Percentiles rank a stretch among this genome's conserved stretches.
Evolutionary conservation across 1,140 invertebrate genomes (phyloP).

Genomic region (Drosophila watanabei): DNA sequence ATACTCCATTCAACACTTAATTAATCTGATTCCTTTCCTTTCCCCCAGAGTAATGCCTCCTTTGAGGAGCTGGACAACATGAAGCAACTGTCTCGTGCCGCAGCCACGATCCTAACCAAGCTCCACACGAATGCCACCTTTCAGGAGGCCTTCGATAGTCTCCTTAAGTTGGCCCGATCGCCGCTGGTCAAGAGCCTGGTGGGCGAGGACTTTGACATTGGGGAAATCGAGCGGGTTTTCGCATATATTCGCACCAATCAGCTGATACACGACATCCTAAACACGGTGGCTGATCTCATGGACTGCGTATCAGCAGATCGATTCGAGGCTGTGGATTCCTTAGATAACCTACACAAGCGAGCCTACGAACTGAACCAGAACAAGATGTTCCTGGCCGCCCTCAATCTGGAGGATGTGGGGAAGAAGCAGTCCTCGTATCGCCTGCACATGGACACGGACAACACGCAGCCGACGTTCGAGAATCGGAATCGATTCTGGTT

Average conservation of each 20-base stretch:
- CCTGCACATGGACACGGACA: conserved; percentile 90
- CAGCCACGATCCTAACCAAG: conserved; percentile 60
- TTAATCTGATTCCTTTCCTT: background rate
- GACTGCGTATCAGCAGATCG: conserved; percentile 88
- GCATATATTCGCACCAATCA: conserved; percentile 69
- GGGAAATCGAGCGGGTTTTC: conserved; percentile 63
- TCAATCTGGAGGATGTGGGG: conserved; percentile 76
- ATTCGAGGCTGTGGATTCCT: conserved; percentile 86
- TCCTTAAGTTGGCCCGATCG: conserved; percentile 77
- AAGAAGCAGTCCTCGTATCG: conserved; percentile 86
- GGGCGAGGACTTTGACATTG: conserved; percentile 74
- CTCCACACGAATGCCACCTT: conserved; percentile 69
- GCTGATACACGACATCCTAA: conserved; percentile 68
- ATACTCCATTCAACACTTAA: background rate
- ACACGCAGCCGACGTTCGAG: conserved; percentile 88
- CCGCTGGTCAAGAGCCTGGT: conserved; percentile 76
- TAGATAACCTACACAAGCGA: conserved; percentile 86
- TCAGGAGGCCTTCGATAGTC: conserved; percentile 69
- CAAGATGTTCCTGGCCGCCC: conserved; percentile 73
- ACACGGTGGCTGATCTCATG: conserved; percentile 86
- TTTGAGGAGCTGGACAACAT: conserved; percentile 87
- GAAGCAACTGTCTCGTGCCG: conserved; percentile 50
- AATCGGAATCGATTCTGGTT: conserved; percentile 89
- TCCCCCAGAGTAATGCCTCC: conserved; percentile 86
- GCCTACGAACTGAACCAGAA: conserved; percentile 86